Evolutionary conservation across 2,113 vertebrate genomes (phyloP).

Genomic region (Poeciliopsis retropinna): DNA sequence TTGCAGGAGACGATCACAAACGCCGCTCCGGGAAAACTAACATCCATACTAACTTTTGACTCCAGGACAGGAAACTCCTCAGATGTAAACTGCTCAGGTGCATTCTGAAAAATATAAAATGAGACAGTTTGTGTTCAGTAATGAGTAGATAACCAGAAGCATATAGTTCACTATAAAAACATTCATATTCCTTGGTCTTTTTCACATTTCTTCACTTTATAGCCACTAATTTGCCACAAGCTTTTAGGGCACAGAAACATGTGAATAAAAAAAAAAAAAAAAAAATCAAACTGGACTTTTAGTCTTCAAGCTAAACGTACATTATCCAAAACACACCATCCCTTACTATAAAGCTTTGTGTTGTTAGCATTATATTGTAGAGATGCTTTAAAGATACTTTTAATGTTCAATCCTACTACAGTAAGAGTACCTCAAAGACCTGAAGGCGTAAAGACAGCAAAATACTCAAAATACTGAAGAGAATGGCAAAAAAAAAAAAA

Average conservation of each 20-base stretch:
- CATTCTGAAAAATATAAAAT: constrained; percentile 79
- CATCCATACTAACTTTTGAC: constrained; percentile 97
- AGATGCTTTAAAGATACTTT: no score
- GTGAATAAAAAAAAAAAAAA: not conserved
- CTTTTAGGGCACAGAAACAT: not conserved
- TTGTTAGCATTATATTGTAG: no score
- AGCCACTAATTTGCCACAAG: not conserved
- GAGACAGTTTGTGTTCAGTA: not conserved
- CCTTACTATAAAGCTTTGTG: no score
- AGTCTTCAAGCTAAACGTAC: no score
- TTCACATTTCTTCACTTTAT: not conserved
- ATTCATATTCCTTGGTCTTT: not conserved
- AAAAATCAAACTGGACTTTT: not conserved
- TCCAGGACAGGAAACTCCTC: constrained; percentile 95
- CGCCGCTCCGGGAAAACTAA: constrained; percentile 95
- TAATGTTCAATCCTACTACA: no score
- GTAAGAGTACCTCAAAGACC: no score
- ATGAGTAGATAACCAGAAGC: not conserved
- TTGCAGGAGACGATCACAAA: constrained; percentile 96
- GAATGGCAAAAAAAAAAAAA: no score
- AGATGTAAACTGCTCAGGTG: constrained; percentile 94
- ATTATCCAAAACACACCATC: no score
- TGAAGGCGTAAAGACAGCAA: no score
- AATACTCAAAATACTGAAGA: no score
- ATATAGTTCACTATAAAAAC: not conserved